Evolutionary conservation across 2,888 invertebrate genomes (phyloP), one percentile per base, ranked within the genome.

Genomic region (Brachypalpus laphriformis): DNA sequence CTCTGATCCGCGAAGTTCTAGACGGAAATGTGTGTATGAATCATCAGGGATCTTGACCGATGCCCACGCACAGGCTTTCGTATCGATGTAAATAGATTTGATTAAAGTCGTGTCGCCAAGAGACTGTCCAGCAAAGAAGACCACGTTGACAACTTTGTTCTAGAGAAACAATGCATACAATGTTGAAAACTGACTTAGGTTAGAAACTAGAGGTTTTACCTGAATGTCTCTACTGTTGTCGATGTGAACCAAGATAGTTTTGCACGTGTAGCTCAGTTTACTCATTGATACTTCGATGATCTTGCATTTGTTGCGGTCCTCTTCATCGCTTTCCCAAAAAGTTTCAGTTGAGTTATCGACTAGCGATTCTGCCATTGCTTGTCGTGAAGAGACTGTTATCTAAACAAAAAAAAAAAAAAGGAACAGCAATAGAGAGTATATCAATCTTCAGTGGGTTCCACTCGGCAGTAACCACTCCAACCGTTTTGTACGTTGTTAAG

Each of bases 261-360:
- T 87, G 91, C 93, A 87, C 89, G 93, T 45, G 90, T 93, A 91
- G 91, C 93, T 81, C 87, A 90, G 87, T 71, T 90, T 94, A 93
- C 78, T 94, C 93, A 86, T 94, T 91, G 93, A 93, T 18, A 96
- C 93, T 70, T 96, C 96, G 28, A 98, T 94, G 89, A 95, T 95
- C 92, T 98, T 98, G 22, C 97, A 95, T 91, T 98, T 97, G 91
- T 98, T 98, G 75, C 97, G 94, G 92, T 99, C 99, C 90, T 99
- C 99, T 89, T 99, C 99, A 0, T 98, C 98, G 40, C 98, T 98
- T 92, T 99, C 99, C 99, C 99, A 99, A 92, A 99, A 99, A 0
- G 99, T 99, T 91, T 99, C 99, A 0, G 98, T 98, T 4, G 98
- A 98, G 89, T 96, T 96, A 91, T 99, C 99, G 0, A 96, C 96